phyloP scores from a whole-genome alignment of 1,140 invertebrate species.

The Ruditapes philippinarum region DNA sequence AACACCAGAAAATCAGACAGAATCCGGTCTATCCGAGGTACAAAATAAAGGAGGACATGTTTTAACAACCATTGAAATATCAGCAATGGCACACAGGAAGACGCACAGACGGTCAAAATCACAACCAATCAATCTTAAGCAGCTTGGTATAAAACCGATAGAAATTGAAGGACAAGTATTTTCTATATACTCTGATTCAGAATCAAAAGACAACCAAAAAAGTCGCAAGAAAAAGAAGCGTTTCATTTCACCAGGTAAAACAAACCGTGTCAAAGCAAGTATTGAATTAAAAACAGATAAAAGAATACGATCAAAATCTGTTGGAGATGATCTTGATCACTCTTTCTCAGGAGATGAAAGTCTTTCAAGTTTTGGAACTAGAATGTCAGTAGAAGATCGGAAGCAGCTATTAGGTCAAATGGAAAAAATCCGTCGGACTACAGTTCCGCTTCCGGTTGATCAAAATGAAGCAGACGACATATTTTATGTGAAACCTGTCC shows the following conservation, averaged over 20 bases:
- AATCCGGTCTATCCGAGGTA: slow-evolving; percentile 4
- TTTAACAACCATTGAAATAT: slow-evolving; percentile 41
- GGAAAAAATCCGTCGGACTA: background rate
- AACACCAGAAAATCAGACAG: background rate
- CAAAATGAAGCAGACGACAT: background rate
- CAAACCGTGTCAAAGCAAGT: background rate
- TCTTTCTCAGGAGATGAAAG: slow-evolving; percentile 6
- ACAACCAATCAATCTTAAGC: slow-evolving; percentile 27
- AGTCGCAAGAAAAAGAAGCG: slow-evolving; percentile 22
- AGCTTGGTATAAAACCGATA: background rate
- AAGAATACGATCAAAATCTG: background rate
- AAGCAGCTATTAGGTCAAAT: background rate
- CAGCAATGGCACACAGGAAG: slow-evolving; percentile 20
- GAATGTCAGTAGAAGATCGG: background rate
- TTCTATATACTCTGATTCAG: slow-evolving; percentile 57
- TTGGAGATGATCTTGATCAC: background rate
- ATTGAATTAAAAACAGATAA: background rate
- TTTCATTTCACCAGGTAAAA: background rate
- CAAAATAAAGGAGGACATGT: slow-evolving; percentile 46
- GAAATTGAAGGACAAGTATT: slow-evolving; percentile 36
- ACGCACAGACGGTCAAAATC: slow-evolving; percentile 53
- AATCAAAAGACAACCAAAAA: slow-evolving; percentile 3
- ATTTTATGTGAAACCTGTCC: background rate
- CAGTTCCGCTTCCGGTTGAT: background rate
- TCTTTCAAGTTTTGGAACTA: background rate